A percentile compares a stretch with the other conserved stretches of the same genome.
Conservation (phyloP, 64 coral and sea anemone genomes). For the Pachyseris speciosa region DNA sequence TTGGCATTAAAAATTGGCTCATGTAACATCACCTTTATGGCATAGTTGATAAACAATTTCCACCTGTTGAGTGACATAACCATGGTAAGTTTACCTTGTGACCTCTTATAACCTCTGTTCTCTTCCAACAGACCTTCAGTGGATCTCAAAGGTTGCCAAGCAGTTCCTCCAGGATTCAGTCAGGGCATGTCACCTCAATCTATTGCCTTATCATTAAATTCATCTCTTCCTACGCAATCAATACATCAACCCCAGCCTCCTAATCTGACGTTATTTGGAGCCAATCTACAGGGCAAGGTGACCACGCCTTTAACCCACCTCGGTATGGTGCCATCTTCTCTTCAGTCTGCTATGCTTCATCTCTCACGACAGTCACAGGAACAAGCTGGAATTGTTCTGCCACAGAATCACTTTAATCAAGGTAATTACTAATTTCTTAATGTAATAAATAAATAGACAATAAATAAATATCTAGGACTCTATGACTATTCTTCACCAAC, state of each 20-base stretch:
- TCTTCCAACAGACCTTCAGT: slow-evolving; percentile 32
- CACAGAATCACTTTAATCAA: slow-evolving; percentile 87
- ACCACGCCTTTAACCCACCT: slow-evolving; percentile 82
- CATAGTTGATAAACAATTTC: too few species aligned
- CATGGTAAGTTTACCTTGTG: not conserved
- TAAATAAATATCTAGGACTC: too few species aligned
- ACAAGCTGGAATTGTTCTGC: slow-evolving; percentile 77
- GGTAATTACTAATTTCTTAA: too few species aligned
- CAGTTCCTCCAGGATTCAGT: slow-evolving; percentile 9
- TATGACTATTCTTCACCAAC: too few species aligned
- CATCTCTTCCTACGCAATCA: slow-evolving; percentile 45
- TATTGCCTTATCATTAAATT: slow-evolving; percentile 48
- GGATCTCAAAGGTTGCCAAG: slow-evolving; percentile 54
- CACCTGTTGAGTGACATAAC: too few species aligned
- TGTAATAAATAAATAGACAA: too few species aligned
- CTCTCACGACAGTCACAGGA: slow-evolving; percentile 75
- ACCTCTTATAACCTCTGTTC: not conserved
- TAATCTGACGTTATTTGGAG: slow-evolving; percentile 70
- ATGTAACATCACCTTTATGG: too few species aligned
- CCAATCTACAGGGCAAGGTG: slow-evolving; percentile 78
- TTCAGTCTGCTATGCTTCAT: slow-evolving; percentile 76
- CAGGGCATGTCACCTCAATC: slow-evolving; percentile 50
- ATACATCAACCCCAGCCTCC: slow-evolving; percentile 61
- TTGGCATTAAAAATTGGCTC: too few species aligned
- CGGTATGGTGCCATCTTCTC: slow-evolving; percentile 40